Conservation (phyloP, 2,113 vertebrate genomes). For the Apteryx mantelli region DNA sequence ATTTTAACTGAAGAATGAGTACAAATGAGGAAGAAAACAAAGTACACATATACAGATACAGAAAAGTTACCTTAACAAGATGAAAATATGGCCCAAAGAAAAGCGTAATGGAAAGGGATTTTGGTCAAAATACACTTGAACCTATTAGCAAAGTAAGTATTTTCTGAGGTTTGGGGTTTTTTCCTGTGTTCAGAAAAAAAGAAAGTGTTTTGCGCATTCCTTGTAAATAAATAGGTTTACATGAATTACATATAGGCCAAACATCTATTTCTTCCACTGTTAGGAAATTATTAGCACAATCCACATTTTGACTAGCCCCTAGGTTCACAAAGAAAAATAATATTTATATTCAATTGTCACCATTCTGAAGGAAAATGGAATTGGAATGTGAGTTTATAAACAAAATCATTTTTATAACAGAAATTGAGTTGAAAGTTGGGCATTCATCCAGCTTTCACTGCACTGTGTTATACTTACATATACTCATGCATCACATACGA, state of each 20-base stretch:
- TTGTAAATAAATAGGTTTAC: neutral
- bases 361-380: constrained; percentile 23
- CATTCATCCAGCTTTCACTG: constrained; percentile 1
- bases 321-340: constrained; percentile 8
- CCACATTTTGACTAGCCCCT: neutral
- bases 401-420: constrained; percentile 13
- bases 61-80: neutral
- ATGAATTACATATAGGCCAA: neutral
- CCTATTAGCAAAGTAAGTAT: neutral
- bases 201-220: neutral
- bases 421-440: neutral
- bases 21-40: neutral
- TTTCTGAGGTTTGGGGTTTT: neutral
- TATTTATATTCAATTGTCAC: constrained; percentile 40
- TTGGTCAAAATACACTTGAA: neutral
- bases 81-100: neutral
- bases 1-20: neutral
- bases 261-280: neutral
- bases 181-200: neutral
- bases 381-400: constrained; percentile 30
- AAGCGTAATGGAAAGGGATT: neutral
- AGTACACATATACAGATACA: neutral
- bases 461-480: neutral
- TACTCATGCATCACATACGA: neutral
- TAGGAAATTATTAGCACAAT: neutral